Percentiles rank a stretch among this genome's conserved stretches.
Evolutionary conservation across 2,888 invertebrate genomes (phyloP).

Genomic region (Furcula furcula): DNA sequence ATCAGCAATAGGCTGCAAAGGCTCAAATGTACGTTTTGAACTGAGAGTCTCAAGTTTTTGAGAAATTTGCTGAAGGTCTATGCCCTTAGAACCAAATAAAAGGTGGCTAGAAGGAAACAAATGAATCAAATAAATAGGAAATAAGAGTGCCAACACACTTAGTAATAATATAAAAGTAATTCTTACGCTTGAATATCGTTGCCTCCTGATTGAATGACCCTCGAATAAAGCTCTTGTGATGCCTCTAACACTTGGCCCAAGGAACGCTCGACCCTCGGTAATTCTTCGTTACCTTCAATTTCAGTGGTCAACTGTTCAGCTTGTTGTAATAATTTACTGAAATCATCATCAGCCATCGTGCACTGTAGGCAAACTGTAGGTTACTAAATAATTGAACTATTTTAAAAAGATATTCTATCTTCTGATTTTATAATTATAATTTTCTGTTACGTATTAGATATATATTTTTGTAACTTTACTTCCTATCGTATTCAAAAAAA

Average conservation of each 20-base stretch:
- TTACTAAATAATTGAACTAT: too few species aligned
- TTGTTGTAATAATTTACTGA: conserved; percentile 93
- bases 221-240: conserved; percentile 92
- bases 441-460: too few species aligned
- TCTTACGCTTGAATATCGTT: conserved; percentile 96
- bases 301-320: conserved; percentile 96
- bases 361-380: conserved; percentile 54
- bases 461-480: too few species aligned
- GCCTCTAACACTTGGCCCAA: conserved; percentile 95
- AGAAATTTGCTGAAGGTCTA: conserved; percentile 95
- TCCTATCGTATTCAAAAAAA: too few species aligned
- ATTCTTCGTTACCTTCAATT: conserved; percentile 91
- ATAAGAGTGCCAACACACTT: too few species aligned
- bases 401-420: too few species aligned
- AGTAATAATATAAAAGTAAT: background rate
- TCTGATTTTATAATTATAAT: too few species aligned
- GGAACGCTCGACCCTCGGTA: conserved; percentile 93
- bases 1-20: conserved; percentile 94
- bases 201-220: conserved; percentile 92
- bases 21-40: conserved; percentile 92
- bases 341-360: conserved; percentile 83
- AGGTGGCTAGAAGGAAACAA: conserved; percentile 85
- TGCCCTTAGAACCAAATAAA: conserved; percentile 94
- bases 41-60: conserved; percentile 95
- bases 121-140: background rate